Base-by-base conservation (phyloP, 2,113 vertebrate species). In the Psilopsiagon aymara region DNA sequence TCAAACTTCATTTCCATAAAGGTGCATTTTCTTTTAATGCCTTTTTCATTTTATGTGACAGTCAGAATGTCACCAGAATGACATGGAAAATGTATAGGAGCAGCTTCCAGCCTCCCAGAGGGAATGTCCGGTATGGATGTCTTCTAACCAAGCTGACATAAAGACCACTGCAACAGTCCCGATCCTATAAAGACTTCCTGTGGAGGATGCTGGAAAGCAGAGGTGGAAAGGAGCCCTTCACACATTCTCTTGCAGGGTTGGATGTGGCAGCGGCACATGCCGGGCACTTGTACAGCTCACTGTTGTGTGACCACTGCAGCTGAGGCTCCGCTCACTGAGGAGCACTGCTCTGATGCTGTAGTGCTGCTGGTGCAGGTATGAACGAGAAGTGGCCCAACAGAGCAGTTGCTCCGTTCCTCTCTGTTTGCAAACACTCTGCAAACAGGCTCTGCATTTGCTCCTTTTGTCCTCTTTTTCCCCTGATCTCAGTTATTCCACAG, bases 1-100 rank as follows among this genome's bases (percentile, higher is more conserved):
- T 86, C 24, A 53, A 46, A 4, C 88, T 75, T 86, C 29, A 37
- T n/a, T 77, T 94, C 78, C 33, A 90, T 60, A 77, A 73, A 86
- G 49, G 62, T 43, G 0, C 7, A 0, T 68, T 84, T 62, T 46
- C 69, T 62, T 92, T n/a, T 51, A 78, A 69, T 1, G 0, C 29
- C 41, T 27, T 67, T 84, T 62, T 60, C 49, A 43, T 82, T 86
- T 86, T 75, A 85, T 35, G 70, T 53, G 52, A 47, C 37, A 9
- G 75, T 3, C 41, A 49, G 46, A 69, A 75, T 68, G 81, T 82
- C 82, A 69, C 44, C 37, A 82, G 27, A 63, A 60, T 24, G 46
- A 46, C 73, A 35, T 1, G 51, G 77, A 92, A 92, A 44, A 69
- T 75, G 37, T 51, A 39, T 44, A 39, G 55, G 44, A 60, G 28